These are phyloP conservation scores for Tigriopus californicus DNA, from an alignment of 2,888 invertebrate species.

Conservation along the genomic window DNA sequence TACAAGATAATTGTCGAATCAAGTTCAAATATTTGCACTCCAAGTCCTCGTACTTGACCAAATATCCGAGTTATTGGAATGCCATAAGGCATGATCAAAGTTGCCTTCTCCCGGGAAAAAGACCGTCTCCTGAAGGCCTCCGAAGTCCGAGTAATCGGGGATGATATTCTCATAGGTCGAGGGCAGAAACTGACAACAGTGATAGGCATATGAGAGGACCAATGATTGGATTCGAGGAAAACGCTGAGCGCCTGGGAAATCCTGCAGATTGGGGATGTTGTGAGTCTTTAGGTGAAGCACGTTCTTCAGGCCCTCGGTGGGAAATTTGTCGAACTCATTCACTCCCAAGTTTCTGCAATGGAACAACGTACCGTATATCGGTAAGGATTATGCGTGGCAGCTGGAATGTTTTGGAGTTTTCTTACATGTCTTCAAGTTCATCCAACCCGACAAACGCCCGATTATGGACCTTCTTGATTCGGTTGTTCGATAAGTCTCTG, in stretches of 20 bases:
- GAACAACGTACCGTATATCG: constrained; percentile 7
- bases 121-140: constrained; percentile 39
- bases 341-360: constrained; percentile 56
- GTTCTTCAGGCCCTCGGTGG: constrained; percentile 56
- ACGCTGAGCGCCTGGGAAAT: constrained; percentile 65
- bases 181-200: constrained; percentile 68
- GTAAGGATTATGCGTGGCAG: background rate
- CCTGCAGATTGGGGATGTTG: constrained; percentile 67
- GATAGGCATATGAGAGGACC: constrained; percentile 80
- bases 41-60: background rate
- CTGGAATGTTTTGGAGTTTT: constrained; percentile 22
- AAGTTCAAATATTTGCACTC: no score
- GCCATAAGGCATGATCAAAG: background rate
- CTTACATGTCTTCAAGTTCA: constrained; percentile 70
- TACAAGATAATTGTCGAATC: no score
- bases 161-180: background rate
- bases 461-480: constrained; percentile 60
- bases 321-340: constrained; percentile 64
- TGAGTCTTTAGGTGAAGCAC: constrained; percentile 72
- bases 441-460: constrained; percentile 60
- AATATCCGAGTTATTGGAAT: background rate
- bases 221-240: constrained; percentile 71
- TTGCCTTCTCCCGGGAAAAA: constrained; percentile 38
- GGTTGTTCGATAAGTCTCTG: constrained; percentile 74
- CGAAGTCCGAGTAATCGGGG: background rate